Evolutionary conservation across 2,113 vertebrate species (phyloP).

Genomic region (Bujurquina vittata): DNA sequence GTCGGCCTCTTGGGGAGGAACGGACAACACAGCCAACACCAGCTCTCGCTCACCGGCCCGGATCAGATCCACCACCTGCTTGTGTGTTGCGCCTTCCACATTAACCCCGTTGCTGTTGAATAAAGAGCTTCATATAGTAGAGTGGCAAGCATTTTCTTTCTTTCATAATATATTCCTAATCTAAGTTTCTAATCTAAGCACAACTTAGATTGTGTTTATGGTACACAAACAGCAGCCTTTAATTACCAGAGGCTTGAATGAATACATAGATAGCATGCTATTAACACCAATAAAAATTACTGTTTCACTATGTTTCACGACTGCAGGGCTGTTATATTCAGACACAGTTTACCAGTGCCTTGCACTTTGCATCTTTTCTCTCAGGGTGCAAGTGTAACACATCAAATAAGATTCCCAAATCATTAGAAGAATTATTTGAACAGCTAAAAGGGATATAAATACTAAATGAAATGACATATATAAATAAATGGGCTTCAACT

Average conservation of each 20-base stretch:
- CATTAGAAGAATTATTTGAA: background rate
- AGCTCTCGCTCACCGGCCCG: conserved; percentile 92
- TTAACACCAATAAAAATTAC: background rate
- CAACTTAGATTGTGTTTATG: background rate
- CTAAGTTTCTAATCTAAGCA: background rate
- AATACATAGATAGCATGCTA: background rate
- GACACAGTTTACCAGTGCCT: background rate
- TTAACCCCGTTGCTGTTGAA: conserved; percentile 89
- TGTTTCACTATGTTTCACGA: background rate
- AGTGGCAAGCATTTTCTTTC: background rate
- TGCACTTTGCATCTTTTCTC: background rate
- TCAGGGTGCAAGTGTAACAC: background rate
- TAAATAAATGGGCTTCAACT: background rate
- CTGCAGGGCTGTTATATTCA: background rate
- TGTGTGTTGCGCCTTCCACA: conserved; percentile 95
- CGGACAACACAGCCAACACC: conserved; percentile 90
- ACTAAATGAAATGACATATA: background rate
- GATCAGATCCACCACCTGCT: conserved; percentile 99
- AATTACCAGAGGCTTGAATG: background rate
- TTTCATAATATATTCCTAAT: background rate
- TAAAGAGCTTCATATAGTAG: background rate
- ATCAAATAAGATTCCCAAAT: background rate
- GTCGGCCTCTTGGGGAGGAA: conserved; percentile 92
- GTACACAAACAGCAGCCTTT: background rate
- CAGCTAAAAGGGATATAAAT: background rate